Evolutionary conservation across 2,888 invertebrate species (phyloP).

Genomic region (Plebejus anna): DNA sequence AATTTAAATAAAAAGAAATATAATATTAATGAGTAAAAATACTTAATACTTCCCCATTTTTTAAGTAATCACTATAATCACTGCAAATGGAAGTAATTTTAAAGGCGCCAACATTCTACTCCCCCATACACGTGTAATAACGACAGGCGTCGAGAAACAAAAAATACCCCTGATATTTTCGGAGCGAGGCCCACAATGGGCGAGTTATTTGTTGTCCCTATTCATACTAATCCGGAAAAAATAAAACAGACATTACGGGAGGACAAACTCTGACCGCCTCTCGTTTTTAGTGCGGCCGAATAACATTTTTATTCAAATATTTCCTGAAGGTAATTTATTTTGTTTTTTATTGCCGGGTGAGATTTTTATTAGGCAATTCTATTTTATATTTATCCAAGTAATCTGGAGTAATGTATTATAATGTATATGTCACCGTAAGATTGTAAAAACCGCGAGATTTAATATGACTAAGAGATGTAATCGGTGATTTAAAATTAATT

Average conservation of each 20-base stretch:
- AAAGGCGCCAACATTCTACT: not conserved
- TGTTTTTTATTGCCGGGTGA: conserved; percentile 19
- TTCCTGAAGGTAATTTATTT: conserved; percentile 68
- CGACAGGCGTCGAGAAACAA: conserved; percentile 49
- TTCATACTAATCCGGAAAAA: conserved; percentile 77
- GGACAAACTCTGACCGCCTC: conserved; percentile 65
- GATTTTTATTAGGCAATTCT: conserved; percentile 7
- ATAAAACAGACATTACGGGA: conserved; percentile 73
- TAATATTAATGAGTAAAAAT: too few species aligned
- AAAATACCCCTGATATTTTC: conserved; percentile 65
- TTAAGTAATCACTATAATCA: not conserved
- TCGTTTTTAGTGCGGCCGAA: conserved; percentile 71
- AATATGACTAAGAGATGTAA: too few species aligned
- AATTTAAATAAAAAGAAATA: too few species aligned
- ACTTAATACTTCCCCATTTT: not conserved
- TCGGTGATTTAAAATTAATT: too few species aligned
- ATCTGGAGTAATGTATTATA: not conserved
- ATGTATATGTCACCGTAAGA: too few species aligned
- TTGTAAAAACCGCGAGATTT: too few species aligned
- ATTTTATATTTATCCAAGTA: not conserved
- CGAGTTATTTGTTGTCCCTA: conserved; percentile 64
- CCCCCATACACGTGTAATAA: conserved; percentile 18
- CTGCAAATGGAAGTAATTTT: not conserved
- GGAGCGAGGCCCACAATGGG: conserved; percentile 59
- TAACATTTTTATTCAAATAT: conserved; percentile 78